These are phyloP conservation scores for Trichomalopsis sarcophagae DNA, from an alignment of 1,140 invertebrate genomes.

Conservation along the genomic window DNA sequence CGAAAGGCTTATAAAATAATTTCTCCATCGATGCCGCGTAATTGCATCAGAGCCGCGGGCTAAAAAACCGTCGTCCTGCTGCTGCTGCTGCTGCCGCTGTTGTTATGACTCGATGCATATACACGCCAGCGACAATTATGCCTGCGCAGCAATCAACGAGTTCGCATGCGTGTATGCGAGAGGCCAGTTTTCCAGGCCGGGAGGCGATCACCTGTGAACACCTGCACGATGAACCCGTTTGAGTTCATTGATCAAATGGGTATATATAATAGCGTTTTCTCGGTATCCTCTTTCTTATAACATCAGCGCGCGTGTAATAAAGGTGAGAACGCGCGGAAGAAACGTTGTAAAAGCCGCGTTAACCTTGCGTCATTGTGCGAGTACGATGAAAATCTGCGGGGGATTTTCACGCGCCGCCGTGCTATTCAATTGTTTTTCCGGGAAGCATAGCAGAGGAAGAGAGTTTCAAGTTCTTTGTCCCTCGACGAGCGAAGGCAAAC, in stretches of 20 bases:
- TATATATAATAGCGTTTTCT: no score
- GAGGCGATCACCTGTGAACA: background rate
- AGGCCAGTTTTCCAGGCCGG: constrained; percentile 6
- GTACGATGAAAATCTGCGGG: no score
- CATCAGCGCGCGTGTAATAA: no score
- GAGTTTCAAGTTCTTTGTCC: background rate
- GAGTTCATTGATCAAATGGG: background rate
- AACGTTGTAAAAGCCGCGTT: background rate
- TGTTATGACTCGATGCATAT: background rate
- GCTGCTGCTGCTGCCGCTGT: background rate
- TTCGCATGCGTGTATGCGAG: background rate
- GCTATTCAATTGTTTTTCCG: background rate
- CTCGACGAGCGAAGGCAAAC: background rate
- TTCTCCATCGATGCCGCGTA: background rate
- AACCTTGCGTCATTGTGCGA: background rate
- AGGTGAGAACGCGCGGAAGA: no score
- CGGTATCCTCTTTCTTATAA: no score
- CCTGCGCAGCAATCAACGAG: background rate
- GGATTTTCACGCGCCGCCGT: background rate
- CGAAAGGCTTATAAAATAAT: background rate
- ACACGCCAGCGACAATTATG: background rate
- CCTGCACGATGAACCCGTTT: background rate
- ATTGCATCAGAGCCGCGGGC: background rate
- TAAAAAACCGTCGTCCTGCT: background rate
- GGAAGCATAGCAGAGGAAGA: background rate